Conservation (phyloP, 2,888 invertebrate genomes). For the Rhogogaster chlorosoma region DNA sequence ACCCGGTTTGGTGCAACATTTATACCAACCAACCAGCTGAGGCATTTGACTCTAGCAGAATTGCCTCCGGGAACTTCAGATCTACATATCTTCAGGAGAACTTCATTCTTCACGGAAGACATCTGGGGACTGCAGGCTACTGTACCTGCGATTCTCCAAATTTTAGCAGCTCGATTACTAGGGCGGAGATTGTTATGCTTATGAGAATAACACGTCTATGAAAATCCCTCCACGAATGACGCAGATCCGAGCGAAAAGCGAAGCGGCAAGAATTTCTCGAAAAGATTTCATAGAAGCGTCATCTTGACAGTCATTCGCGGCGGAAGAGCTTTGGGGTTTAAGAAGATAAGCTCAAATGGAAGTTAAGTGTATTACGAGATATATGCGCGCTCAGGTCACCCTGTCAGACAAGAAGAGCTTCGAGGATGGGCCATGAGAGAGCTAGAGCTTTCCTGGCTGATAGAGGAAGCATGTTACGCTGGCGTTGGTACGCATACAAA, state of each 20-base stretch:
- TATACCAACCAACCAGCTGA: constrained; percentile 8
- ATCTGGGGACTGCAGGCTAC: neutral
- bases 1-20: constrained; percentile 20
- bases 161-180: neutral
- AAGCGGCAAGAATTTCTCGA: neutral
- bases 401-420: constrained; percentile 44
- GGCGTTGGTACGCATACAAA: constrained; percentile 66
- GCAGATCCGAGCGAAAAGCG: neutral
- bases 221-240: neutral
- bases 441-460: constrained; percentile 63
- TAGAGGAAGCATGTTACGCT: constrained; percentile 70
- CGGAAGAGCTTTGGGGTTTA: constrained; percentile 32
- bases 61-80: neutral
- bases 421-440: constrained; percentile 53
- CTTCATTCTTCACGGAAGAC: neutral
- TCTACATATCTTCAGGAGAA: neutral
- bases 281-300: constrained; percentile 25
- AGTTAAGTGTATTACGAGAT: constrained; percentile 57
- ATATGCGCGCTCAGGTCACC: constrained; percentile 49
- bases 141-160: neutral
- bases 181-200: neutral
- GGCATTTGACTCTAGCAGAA: constrained; percentile 1
- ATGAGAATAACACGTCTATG: neutral
- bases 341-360: constrained; percentile 46
- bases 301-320: constrained; percentile 46